Base-by-base conservation (phyloP, 2,797 vertebrate genomes). In the Malurus leucopterus region DNA sequence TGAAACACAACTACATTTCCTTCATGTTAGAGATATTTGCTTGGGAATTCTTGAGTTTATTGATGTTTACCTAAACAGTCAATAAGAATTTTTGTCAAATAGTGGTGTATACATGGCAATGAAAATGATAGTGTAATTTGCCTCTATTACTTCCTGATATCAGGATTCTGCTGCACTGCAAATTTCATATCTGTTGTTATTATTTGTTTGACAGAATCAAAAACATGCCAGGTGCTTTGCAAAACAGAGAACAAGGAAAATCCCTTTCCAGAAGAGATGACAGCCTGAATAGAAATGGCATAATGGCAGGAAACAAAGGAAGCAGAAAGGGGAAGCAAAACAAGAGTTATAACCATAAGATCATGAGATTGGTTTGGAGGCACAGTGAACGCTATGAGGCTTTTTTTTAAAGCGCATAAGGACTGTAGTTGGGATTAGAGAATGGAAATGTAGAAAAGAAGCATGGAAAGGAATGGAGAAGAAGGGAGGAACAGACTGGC, bases 141-240 rank as follows among this genome's bases (percentile, higher is more conserved):
- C 95, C 84, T 91, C 92, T 95, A 72, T 91, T 93, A 67, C 89
- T 94, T 95, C 94, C 94, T 93, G 68, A 94, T 92, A 89, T 58
- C 92, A 94, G 90, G 82, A 91, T 93, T 92, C 89, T 95, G 73
- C 90, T 91, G 67, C 86, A 93, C 94, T 95, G 67, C 90, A 92
- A 95, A 93, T 95, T 95, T 95, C 92, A 94, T 89, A 89, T 94
- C 88, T 95, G 90, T 93, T 94, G 90, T 95, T 95, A 94, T 95
- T 95, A 94, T 95, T 95, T 95, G 84, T 95, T 95, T 95, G 95
- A 95, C 95, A 95, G 94, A 94, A 94, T 83, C 94, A 95, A 95
- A 95, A 94, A 91, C 94, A 95, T 94, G 92, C 90, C 93, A 94
- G 93, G 94, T 94, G 92, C 95, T 94, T 94, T 95, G 92, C 93